Base-by-base conservation (phyloP, 1,140 invertebrate genomes). In the Eupristina koningsbergeri region DNA sequence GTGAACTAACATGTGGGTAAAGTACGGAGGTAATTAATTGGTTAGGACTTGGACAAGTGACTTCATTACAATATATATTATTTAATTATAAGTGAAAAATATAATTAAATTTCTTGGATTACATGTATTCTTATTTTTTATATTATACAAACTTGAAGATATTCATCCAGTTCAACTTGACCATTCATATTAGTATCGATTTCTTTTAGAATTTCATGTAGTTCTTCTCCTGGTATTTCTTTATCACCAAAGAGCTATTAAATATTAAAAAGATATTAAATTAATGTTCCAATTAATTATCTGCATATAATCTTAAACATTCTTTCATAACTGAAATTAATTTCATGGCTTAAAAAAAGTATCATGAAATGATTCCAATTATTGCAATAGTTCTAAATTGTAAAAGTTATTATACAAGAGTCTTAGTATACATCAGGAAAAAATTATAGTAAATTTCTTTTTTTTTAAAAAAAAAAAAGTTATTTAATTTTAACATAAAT, bases 161-260 rank as follows among this genome's bases (percentile, higher is more conserved):
- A 99, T 93, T 99, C 98, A 91, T 98, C 98, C 89, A 99, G 94
- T 93, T 99, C 98, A 89, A 99, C 97, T 94, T 99, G 97, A 89
- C 99, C 99, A 93, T 99, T 99, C 95, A 98, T 98, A 93, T 99
- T 99, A 89, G 98, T 96, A 94, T 99, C 99, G 90, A 99, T 99
- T 94, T 99, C 98, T 91, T 94, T 96, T 84, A 99, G 94, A 91
- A 99, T 98, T 92, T 99, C 98, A 93, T 99, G 99, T 87, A 99
- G 94, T 93, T 98, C 96, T 92, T 99, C 97, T 78, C 99, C 98
- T 83, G 96, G 95, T 84, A 99, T 96, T 87, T 97, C 95, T 89
- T 93, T 95, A 92, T 99, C 98, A 87, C 97, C 98, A 90, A 96
- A 96, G 92, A 95, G 95, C 97, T 98, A 94, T 88, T 93, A 93